A percentile compares a stretch with the other conserved stretches of the same genome.
Evolutionary conservation across 92 coral and sea anemone genomes (phyloP).

Genomic region (Epizoanthus stellaris): DNA sequence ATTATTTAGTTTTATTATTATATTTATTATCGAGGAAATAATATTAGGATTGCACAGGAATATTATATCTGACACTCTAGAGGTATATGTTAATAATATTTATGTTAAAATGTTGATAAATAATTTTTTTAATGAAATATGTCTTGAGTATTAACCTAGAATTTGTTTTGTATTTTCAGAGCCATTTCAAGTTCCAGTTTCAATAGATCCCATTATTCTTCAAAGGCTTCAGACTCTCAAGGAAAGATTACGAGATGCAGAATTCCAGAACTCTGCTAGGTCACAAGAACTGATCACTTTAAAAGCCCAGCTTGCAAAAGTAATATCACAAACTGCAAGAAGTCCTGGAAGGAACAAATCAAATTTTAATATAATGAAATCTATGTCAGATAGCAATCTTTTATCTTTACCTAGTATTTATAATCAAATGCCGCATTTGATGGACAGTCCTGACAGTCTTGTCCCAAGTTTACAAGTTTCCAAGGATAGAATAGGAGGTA

Average conservation of each 20-base stretch:
- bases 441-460: constrained; percentile 83
- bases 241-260: constrained; percentile 84
- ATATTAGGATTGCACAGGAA: too few species aligned
- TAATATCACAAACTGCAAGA: constrained; percentile 58
- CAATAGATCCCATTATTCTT: constrained; percentile 71
- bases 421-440: constrained; percentile 92
- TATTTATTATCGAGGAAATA: too few species aligned
- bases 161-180: constrained; percentile 47
- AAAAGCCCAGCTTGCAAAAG: constrained; percentile 74
- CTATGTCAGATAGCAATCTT: constrained; percentile 51
- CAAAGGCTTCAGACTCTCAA: constrained; percentile 70
- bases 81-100: too few species aligned
- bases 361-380: constrained; percentile 27
- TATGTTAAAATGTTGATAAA: too few species aligned
- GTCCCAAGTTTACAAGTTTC: constrained; percentile 83
- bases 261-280: constrained; percentile 86
- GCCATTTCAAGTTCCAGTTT: constrained; percentile 37
- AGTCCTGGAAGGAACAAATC: constrained; percentile 37
- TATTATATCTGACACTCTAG: too few species aligned
- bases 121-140: too few species aligned
- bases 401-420: constrained; percentile 91
- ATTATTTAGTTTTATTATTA: too few species aligned
- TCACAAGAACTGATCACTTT: constrained; percentile 92
- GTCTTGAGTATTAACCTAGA: too few species aligned
- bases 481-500: constrained; percentile 89